A percentile compares a stretch with the other conserved stretches of the same genome.
Evolutionary conservation across 2,888 invertebrate species (phyloP).

Genomic region (Cephonodes hylas): DNA sequence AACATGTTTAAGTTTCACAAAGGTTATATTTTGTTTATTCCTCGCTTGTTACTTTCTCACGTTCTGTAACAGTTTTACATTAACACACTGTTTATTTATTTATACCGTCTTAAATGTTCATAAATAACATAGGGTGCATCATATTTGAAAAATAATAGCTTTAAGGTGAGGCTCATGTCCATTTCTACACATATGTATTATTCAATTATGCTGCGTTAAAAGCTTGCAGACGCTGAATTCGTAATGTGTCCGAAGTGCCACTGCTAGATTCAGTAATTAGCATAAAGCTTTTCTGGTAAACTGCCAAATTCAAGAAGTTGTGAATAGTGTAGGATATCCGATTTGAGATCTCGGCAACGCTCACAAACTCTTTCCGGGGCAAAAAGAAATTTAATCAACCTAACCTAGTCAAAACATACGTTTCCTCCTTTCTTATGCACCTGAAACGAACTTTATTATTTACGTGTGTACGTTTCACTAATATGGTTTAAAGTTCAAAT

Average conservation of each 20-base stretch:
- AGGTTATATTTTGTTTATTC: background rate
- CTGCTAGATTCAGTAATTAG: slow-evolving; percentile 43
- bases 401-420: background rate
- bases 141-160: background rate
- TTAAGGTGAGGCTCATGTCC: slow-evolving; percentile 14
- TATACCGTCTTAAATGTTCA: background rate
- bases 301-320: slow-evolving; percentile 46
- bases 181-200: slow-evolving; percentile 22
- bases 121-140: background rate
- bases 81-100: background rate
- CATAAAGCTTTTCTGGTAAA: slow-evolving; percentile 52
- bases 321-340: slow-evolving; percentile 12
- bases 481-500: slow-evolving; percentile 18
- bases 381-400: background rate
- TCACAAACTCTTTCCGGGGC: background rate
- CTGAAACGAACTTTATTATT: background rate
- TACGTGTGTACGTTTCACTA: slow-evolving; percentile 13
- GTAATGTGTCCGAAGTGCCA: slow-evolving; percentile 8
- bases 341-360: background rate
- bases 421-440: background rate
- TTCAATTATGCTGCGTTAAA: slow-evolving; percentile 33
- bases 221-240: slow-evolving; percentile 18
- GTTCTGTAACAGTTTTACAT: background rate
- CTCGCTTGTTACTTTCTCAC: no score
- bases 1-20: background rate